phyloP scores from a whole-genome alignment of 1,140 invertebrate species.

The Drosophila nigrodunni region DNA sequence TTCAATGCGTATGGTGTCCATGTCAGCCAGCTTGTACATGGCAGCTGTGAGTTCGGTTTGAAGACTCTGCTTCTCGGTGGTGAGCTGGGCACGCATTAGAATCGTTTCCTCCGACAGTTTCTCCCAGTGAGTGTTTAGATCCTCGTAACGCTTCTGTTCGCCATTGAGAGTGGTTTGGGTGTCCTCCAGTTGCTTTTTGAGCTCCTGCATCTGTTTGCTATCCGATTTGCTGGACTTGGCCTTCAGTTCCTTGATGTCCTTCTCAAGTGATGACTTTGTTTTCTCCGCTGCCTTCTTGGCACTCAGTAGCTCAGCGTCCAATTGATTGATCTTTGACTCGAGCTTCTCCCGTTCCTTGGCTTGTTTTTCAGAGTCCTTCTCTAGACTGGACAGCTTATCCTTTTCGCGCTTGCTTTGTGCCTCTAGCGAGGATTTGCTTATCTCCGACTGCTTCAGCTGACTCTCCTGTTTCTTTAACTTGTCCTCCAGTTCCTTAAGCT shows the following conservation, averaged over 20 bases:
- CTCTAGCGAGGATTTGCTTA: constrained; percentile 63
- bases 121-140: constrained; percentile 92
- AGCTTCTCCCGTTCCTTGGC: constrained; percentile 84
- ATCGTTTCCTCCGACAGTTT: constrained; percentile 93
- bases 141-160: constrained; percentile 91
- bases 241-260: constrained; percentile 86
- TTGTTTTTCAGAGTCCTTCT: constrained; percentile 88
- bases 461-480: constrained; percentile 78
- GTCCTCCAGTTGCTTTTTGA: constrained; percentile 87
- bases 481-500: constrained; percentile 79
- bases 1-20: constrained; percentile 74
- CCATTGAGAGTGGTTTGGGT: constrained; percentile 87
- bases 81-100: constrained; percentile 90
- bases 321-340: constrained; percentile 67
- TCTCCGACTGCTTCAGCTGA: constrained; percentile 70
- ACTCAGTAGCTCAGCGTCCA: constrained; percentile 85
- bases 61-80: constrained; percentile 90
- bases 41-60: constrained; percentile 83
- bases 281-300: constrained; percentile 86
- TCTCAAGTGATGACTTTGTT: constrained; percentile 84
- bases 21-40: constrained; percentile 67
- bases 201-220: constrained; percentile 87
- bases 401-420: constrained; percentile 73
- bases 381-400: constrained; percentile 87
- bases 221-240: constrained; percentile 84